Base-by-base conservation (phyloP, 2,888 invertebrate species). In the Crossocerus cetratus region DNA sequence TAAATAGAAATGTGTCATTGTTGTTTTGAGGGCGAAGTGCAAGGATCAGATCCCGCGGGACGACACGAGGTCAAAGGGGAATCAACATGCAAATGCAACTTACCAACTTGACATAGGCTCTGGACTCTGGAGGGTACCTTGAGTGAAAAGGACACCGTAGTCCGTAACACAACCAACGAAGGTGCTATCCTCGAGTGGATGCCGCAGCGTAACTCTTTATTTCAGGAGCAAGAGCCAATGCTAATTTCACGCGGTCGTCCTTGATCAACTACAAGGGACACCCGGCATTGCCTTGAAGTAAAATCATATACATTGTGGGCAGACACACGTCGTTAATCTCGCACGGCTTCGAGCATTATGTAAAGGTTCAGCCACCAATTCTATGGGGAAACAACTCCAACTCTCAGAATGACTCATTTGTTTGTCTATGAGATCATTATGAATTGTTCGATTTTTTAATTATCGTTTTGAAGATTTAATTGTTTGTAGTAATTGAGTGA, bases 71-170 rank as follows among this genome's bases (percentile, higher is more conserved):
- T 43, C 13, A 32, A 43, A 58, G 58, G 56, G 42, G 18, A 14
- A 42, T 32, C 55, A 22, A 11, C 20, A 69, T 69, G 65, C 59
- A 42, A 74, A 74, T 69, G 11, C 56, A 21, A 44, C 72, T 75
- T 69, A 72, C 74, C 79, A 21, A 44, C 72, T 75, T 69, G 73
- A 73, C 79, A 66, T 77, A 73, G 72, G 77, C 76, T 69, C 69
- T 58, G 58, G 60, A 49, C 61, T n/a, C n/a, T n/a, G 62, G 53
- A 67, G 55, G 32, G 32, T 42, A 66, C 73, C 77, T 77, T 71
- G 77, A 71, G 53, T 16, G 43, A 54, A 69, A 62, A 69, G 68
- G 62, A 62, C 62, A 56, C 42, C n/a, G 14, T n/a, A 14, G 16
- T 57, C 4, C 14, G 32, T 57, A 58, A 16, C 14, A 32, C 23